Percentiles rank a stretch among this genome's conserved stretches.
phyloP scores from a whole-genome alignment of 2,797 vertebrate species.

The Sebastes trivittatus region DNA sequence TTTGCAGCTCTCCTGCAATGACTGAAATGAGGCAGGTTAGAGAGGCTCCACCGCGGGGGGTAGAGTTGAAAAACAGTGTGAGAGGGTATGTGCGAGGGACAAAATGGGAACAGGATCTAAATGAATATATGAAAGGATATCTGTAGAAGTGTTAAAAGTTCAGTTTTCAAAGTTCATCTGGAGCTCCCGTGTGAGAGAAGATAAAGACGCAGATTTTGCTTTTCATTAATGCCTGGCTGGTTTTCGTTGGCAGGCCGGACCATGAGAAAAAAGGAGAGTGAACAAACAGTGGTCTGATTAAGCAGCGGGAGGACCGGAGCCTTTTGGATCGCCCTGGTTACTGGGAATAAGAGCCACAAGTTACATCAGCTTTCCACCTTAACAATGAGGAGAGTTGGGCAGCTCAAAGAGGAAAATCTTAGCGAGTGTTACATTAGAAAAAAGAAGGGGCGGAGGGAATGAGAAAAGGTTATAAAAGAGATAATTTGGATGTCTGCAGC shows the following conservation, averaged over 20 bases:
- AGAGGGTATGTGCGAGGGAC: constrained; percentile 3
- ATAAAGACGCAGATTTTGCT: constrained; percentile 18
- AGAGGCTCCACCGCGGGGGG: constrained; percentile 22
- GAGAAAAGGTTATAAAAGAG: background rate
- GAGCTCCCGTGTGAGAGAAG: background rate
- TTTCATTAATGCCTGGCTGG: constrained; percentile 41
- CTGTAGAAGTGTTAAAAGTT: background rate
- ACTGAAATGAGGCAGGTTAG: constrained; percentile 53
- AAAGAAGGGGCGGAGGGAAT: background rate
- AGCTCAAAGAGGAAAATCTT: constrained; percentile 23
- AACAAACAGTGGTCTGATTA: constrained; percentile 61
- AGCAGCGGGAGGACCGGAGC: constrained; percentile 39
- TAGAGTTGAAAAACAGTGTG: constrained; percentile 31
- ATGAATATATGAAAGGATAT: background rate
- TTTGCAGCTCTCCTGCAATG: constrained; percentile 49
- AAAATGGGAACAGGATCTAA: background rate
- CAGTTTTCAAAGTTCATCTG: background rate
- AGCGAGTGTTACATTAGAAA: background rate
- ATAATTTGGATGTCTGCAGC: background rate
- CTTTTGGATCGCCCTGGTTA: constrained; percentile 57
- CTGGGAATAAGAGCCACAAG: constrained; percentile 53
- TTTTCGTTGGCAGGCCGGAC: constrained; percentile 47
- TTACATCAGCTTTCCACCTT: constrained; percentile 59
- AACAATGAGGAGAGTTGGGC: constrained; percentile 26
- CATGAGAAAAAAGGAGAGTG: constrained; percentile 51